Conservation (phyloP, 2,113 vertebrate species). For the Passer domesticus region DNA sequence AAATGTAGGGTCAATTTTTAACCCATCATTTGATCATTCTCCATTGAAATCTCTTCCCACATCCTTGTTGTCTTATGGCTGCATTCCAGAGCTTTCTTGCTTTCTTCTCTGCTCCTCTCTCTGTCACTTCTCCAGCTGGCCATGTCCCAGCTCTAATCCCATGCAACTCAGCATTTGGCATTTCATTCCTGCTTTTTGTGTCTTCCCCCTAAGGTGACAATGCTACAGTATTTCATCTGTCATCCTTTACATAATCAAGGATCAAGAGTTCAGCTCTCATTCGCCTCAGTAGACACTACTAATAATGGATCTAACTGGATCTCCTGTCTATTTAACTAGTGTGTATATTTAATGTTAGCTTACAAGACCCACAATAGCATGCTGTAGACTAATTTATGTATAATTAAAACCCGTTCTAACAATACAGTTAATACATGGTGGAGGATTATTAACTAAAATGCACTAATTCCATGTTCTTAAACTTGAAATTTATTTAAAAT, state of each 20-base stretch:
- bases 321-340: background rate
- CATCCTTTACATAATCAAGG: background rate
- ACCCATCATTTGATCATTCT: background rate
- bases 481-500: background rate
- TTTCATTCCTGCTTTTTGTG: background rate
- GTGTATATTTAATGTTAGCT: background rate
- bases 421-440: background rate
- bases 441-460: background rate
- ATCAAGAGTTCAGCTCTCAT: background rate
- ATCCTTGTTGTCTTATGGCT: background rate
- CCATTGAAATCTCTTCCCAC: background rate
- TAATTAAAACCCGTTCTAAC: background rate
- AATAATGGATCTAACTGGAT: background rate
- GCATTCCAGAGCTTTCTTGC: background rate
- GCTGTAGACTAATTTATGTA: background rate
- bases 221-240: background rate
- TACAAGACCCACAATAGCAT: background rate
- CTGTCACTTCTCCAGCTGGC: background rate
- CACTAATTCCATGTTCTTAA: background rate
- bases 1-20: background rate
- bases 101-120: background rate
- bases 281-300: background rate
- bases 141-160: background rate
- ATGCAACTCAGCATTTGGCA: background rate
- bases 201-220: background rate